Percentiles rank a stretch among this genome's conserved stretches.
Conservation (phyloP, 1,140 invertebrate genomes). For the Cydia amplana region DNA sequence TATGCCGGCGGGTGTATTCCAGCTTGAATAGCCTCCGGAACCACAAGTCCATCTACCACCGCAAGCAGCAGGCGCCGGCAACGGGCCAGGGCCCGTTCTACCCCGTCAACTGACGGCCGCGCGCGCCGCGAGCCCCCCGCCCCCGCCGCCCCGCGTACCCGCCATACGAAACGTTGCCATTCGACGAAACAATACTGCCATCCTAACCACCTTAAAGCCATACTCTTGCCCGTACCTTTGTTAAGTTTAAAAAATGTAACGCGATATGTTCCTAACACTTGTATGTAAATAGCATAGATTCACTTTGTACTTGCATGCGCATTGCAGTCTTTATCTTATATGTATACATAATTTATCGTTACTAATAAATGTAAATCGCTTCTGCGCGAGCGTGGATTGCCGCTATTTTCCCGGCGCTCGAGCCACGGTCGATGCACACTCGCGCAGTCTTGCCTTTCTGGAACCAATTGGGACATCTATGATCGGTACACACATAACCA, state of each 20-base stretch:
- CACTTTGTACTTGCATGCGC: constrained; percentile 75
- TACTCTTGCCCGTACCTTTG: constrained; percentile 75
- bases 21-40: constrained; percentile 92
- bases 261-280: constrained; percentile 79
- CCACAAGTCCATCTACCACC: constrained; percentile 94
- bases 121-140: constrained; percentile 39
- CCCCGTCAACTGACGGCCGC: constrained; percentile 78
- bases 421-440: constrained; percentile 46
- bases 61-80: constrained; percentile 80
- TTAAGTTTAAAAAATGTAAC: constrained; percentile 74
- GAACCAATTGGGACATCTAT: constrained; percentile 79
- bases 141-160: constrained; percentile 40
- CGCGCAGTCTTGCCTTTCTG: constrained; percentile 56
- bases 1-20: constrained; percentile 92
- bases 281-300: constrained; percentile 75
- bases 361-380: constrained; percentile 56
- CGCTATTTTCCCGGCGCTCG: constrained; percentile 29
- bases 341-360: constrained; percentile 60
- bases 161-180: constrained; percentile 54
- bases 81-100: constrained; percentile 71
- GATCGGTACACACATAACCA: constrained; percentile 76
- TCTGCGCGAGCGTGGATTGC: constrained; percentile 53
- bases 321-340: constrained; percentile 69
- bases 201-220: constrained; percentile 74
- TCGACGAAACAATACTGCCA: constrained; percentile 69